Evolutionary conservation across 2,888 invertebrate species (phyloP), one percentile per base, ranked within the genome.

Genomic region (Pecten maximus): DNA sequence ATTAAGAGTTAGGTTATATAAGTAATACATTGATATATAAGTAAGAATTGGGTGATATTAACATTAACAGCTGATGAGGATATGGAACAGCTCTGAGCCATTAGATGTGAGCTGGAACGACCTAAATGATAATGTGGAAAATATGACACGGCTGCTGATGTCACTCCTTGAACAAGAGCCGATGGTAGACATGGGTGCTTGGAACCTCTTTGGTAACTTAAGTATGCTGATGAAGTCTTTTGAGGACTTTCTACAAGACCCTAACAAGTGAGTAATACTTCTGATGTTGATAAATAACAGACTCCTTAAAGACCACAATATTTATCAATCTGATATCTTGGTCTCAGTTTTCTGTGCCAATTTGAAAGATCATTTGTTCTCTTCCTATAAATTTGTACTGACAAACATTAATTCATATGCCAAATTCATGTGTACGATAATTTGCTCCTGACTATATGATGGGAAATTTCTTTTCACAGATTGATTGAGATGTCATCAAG

Each of bases 61-160:
- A 74, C 74, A 28, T 23, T 92, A 91, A 23, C 91, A 95, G 94
- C 90, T 95, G 89, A 91, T 88, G 39, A 87, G 88, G 0, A 94
- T 94, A 0, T 94, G 94, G 94, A 93, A 93, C 88, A 91, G 88
- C 86, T 91, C 93, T n/a, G 12, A 87, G 0, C 12, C 90, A 8
- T 89, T 89, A 0, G 15, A 74, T 12, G 89, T 94, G 12, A 92
- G 94, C 90, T 94, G 93, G 91, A 89, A 89, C 35, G 87, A 87
- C 12, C 91, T 94, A 60, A 90, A 87, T 16, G 87, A 48, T 16
- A 94, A 94, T 87, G 87, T 93, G 3, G 89, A 93, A 8, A 90
- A 90, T 8, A 93, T 95, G 48, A 92, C 89, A 23, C 35, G 88
- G 10, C 87, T 94, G 12, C 86, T 95, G 35, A 90, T 92, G 2